Evolutionary conservation across 2,888 invertebrate species (phyloP), one percentile per base, ranked within the genome.

Genomic region (Torymus aiolomorphi): DNA sequence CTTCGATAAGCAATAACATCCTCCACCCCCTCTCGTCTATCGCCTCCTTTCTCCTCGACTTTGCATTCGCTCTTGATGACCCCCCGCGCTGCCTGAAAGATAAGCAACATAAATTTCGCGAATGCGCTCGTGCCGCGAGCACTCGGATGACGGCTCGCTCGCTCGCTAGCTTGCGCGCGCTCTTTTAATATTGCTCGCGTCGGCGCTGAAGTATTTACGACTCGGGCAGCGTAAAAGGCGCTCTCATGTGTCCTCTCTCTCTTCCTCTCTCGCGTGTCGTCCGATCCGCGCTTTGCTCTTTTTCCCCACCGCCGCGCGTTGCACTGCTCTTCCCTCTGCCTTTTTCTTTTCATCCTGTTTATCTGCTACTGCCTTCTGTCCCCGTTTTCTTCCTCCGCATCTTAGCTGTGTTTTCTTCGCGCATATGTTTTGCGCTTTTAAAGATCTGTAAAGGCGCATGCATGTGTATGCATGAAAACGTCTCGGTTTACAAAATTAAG

Each of bases 151-250:
- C 10, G 18, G 61, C 71, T 59, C 72, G 59, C 42, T 77, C 80
- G 78, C 76, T 80, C 67, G 81, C 83, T 73, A 66, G 63, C 80
- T 65, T 57, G 10, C 67, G 8, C 13, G 85, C 84, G 86, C 85
- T 85, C 87, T 86, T 88, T 88, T 88, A 88, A 89, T 89, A 88
- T 88, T 88, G 87, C 86, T 83, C 84, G 84, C 85, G 88, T 89
- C 88, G 86, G 83, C 82, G 83, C 82, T 88, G 87, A 88, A 87
- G 87, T 88, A 88, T 88, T 89, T 89, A 89, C 88, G 86, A 84
- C 86, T 84, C 80, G 52, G 54, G 74, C 81, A 82, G 83, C 81
- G 84, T 83, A 84, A 84, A 85, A 84, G 83, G 81, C 79, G 81
- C 80, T 31, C 31, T 31, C 5, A 3, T 31, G 67, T 77, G 77